A percentile compares a stretch with the other conserved stretches of the same genome.
phyloP scores from a whole-genome alignment of 1,140 invertebrate genomes.

The Andrena cerasifolii region DNA sequence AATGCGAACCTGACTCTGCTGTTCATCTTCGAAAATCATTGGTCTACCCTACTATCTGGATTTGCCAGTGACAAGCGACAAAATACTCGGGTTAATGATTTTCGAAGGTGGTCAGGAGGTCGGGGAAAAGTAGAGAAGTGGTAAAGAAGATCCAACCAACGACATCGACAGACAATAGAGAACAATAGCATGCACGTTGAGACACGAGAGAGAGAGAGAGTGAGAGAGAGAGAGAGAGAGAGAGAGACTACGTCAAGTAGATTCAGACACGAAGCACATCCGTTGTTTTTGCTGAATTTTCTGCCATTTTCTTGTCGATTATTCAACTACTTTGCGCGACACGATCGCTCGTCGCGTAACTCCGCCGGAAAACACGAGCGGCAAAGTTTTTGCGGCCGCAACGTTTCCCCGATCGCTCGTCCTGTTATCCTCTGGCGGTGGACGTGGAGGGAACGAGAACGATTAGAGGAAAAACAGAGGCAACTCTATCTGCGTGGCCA shows the following conservation, averaged over 20 bases:
- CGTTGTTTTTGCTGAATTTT: conserved; percentile 2
- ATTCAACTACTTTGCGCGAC: not conserved
- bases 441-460: not conserved
- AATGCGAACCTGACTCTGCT: conserved; percentile 28
- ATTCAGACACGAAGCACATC: conserved; percentile 24
- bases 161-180: conserved; percentile 52
- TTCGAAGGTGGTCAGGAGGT: conserved; percentile 39
- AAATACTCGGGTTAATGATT: conserved; percentile 33
- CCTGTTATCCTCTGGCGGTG: not conserved
- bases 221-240: not conserved
- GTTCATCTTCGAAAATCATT: conserved; percentile 56
- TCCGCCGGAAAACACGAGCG: conserved; percentile 2
- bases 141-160: conserved; percentile 45
- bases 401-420: not conserved
- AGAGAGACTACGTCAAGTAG: conserved; percentile 30
- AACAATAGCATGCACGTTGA: conserved; percentile 22
- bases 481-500: not conserved
- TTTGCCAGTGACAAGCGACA: no score
- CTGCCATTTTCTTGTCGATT: not conserved
- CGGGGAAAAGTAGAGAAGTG: conserved; percentile 38
- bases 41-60: no score
- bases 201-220: conserved; percentile 29
- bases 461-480: not conserved
- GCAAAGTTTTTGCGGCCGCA: not conserved
- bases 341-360: not conserved